Evolutionary conservation across 2,797 vertebrate genomes (phyloP).

Genomic region (Oreonectes daqikongensis): DNA sequence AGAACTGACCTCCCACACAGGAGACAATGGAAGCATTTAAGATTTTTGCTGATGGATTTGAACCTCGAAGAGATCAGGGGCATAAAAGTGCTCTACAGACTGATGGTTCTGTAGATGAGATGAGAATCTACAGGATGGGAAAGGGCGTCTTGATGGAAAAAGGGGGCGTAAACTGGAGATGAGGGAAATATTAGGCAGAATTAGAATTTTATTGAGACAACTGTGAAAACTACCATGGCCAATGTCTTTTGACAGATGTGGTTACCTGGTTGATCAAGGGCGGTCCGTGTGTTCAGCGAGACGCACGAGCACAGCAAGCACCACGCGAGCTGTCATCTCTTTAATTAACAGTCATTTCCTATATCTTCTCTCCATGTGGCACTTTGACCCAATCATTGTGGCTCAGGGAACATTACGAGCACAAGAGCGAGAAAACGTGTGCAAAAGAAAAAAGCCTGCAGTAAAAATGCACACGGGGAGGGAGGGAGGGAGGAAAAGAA

Average conservation of each 20-base stretch:
- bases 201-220: conserved; percentile 32
- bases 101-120: conserved; percentile 26
- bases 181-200: conserved; percentile 20
- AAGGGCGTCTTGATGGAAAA: conserved; percentile 19
- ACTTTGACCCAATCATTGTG: conserved; percentile 54
- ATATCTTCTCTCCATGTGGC: conserved; percentile 73
- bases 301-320: conserved; percentile 68
- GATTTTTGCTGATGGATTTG: conserved; percentile 46
- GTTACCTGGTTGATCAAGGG: conserved; percentile 76
- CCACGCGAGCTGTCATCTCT: conserved; percentile 76
- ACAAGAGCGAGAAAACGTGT: conserved; percentile 42
- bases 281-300: conserved; percentile 74
- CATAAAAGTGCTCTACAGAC: conserved; percentile 19
- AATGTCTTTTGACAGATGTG: conserved; percentile 82
- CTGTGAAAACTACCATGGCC: conserved; percentile 40
- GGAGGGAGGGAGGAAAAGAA: conserved; percentile 32
- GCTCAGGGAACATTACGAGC: conserved; percentile 51
- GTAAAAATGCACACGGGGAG: conserved; percentile 27
- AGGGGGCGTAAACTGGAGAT: conserved; percentile 5
- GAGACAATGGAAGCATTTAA: conserved; percentile 46
- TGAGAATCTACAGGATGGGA: conserved; percentile 34
- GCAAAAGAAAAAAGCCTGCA: conserved; percentile 25
- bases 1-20: conserved; percentile 44
- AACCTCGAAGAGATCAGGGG: conserved; percentile 37
- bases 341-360: conserved; percentile 84